A percentile compares a stretch with the other conserved stretches of the same genome.
phyloP scores from a whole-genome alignment of 2,797 vertebrate species.

The Vireo griseus region DNA sequence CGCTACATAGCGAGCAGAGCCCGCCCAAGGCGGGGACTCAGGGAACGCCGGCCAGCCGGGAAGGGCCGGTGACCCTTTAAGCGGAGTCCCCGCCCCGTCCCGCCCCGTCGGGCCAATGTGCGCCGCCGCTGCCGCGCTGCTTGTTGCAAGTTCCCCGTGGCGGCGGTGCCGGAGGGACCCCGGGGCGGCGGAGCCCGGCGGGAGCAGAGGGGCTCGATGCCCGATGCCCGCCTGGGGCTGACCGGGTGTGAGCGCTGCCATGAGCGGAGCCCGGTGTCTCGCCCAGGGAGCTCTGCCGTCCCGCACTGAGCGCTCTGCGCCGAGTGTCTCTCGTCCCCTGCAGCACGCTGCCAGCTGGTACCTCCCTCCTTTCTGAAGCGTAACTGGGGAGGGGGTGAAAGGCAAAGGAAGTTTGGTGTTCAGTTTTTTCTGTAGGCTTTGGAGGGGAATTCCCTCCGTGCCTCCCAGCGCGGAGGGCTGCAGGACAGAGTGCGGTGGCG shows the following conservation, averaged over 20 bases:
- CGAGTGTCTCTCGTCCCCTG: not conserved
- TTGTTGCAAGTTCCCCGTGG: conserved; percentile 44
- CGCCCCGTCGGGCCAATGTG: conserved; percentile 51
- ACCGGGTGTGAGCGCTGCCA: not conserved
- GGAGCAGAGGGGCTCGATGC: not conserved
- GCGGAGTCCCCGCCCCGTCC: conserved; percentile 40
- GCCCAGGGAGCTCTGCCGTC: not conserved
- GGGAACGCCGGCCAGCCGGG: accelerated
- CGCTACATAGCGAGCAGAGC: accelerated
- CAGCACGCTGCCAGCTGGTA: not conserved
- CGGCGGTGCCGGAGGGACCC: not conserved
- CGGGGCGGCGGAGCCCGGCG: not conserved
- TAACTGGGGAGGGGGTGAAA: not conserved
- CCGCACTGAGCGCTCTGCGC: not conserved
- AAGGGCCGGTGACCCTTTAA: conserved; percentile 53
- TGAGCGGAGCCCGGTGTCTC: not conserved
- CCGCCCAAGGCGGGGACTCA: accelerated
- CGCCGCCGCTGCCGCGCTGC: not conserved
- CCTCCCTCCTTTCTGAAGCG: not conserved
- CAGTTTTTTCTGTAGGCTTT: not conserved
- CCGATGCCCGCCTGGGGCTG: not conserved
- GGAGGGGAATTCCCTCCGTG: not conserved
- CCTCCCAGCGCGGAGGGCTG: not conserved
- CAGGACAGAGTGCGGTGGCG: not conserved
- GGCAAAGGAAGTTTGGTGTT: not conserved